Evolutionary conservation across 1,140 invertebrate genomes (phyloP).

Genomic region (Apocrypta bakeri): DNA sequence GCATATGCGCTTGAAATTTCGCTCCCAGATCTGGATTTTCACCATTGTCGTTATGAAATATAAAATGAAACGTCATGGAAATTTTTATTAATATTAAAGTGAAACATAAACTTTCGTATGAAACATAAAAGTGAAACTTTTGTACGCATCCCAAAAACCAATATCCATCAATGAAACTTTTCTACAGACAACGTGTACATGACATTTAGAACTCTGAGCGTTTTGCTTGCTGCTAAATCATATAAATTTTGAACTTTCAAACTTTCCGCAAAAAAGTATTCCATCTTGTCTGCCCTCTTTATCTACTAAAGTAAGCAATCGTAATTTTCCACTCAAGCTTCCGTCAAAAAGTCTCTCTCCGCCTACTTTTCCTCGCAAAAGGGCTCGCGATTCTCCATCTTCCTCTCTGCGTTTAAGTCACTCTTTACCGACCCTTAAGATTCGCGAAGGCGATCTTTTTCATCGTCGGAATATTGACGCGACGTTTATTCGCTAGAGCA

Average conservation of each 20-base stretch:
- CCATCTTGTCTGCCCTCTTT: background rate
- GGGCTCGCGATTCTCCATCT: constrained; percentile 16
- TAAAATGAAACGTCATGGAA: no score
- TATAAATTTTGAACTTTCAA: constrained; percentile 23
- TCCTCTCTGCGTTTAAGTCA: constrained; percentile 11
- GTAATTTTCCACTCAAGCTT: background rate
- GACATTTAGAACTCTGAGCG: constrained; percentile 25
- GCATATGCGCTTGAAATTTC: background rate
- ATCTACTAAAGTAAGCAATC: background rate
- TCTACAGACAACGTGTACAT: background rate
- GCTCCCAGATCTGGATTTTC: background rate
- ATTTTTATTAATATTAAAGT: background rate
- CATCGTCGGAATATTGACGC: constrained; percentile 7
- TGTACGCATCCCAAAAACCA: background rate
- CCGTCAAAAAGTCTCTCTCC: background rate
- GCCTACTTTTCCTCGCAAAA: background rate
- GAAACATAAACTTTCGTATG: background rate
- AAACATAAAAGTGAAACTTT: background rate
- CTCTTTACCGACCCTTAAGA: background rate
- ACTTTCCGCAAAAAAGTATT: background rate
- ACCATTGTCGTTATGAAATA: background rate
- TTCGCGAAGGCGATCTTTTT: constrained; percentile 25
- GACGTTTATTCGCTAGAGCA: constrained; percentile 28
- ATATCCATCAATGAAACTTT: constrained; percentile 15
- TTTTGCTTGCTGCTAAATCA: constrained; percentile 19